Base-by-base conservation (phyloP, 2,797 vertebrate genomes). In the Cyclopterus lumpus region DNA sequence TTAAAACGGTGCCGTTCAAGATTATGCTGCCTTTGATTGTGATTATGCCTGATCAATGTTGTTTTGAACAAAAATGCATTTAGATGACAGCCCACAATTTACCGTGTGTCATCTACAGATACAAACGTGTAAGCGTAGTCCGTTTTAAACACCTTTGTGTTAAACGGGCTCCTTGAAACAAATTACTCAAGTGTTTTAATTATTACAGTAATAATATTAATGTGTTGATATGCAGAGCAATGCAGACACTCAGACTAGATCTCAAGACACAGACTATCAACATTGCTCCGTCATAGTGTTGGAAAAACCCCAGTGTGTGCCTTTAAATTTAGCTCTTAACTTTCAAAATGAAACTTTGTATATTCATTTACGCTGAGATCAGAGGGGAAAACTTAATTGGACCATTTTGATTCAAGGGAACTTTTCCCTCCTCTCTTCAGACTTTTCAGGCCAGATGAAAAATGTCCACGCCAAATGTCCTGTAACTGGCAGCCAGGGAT, bases 401-500 rank as follows among this genome's bases (percentile, higher is more conserved):
- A 83, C 75, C 62, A 57, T n/a, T 11, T 80, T 80, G 73, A 69
- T 88, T 82, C 38, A 55, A 73, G 72, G 62, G 62, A 73, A 40
- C 36, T 51, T 63, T 63, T 71, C 66, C 55, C 49, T 49, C 32
- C 24, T 59, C 32, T 73, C 34, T 5, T 55, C 9, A 78, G 83
- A 82, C 54, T 65, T 72, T 77, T 86, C 77, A 65, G 55, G 81
- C 83, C 66, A 83, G 76, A 76, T 78, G 18, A 18, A 46, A 90
- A 84, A 85, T 49, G 71, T 77, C 82, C 46, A 48, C 22, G 42
- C 75, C 80, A 89, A 85, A 93, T 85, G 80, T 90, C 76, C 77
- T 88, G 85, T 88, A 87, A 84, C 84, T 81, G 46, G 82, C 80
- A 44, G 79, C 53, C 69, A 51, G 55, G 69, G 79, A 89, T 92